A percentile compares a stretch with the other conserved stretches of the same genome.
Conservation (phyloP, 92 coral and sea anemone species). For the Epizoanthus ramosus region DNA sequence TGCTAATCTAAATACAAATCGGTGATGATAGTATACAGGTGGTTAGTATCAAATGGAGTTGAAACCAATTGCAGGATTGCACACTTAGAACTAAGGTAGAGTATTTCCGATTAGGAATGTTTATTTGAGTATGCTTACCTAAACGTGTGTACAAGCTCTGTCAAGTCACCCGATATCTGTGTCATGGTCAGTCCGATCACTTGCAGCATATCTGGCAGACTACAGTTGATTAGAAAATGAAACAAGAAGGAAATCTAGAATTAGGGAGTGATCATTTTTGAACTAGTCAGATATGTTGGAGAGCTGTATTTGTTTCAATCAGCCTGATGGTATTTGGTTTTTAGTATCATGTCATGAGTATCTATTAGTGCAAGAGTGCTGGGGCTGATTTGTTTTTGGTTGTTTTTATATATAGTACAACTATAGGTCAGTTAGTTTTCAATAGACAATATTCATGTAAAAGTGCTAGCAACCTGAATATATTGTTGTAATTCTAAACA, state of each 20-base stretch:
- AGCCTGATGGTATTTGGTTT: too few species aligned
- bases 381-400: too few species aligned
- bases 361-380: too few species aligned
- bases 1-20: too few species aligned
- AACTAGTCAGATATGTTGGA: not conserved
- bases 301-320: not conserved
- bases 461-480: not conserved
- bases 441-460: not conserved
- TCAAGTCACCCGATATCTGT: constrained; percentile 68
- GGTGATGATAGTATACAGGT: too few species aligned
- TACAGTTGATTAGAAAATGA: constrained; percentile 18
- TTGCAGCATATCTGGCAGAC: constrained; percentile 67
- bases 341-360: too few species aligned
- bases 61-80: too few species aligned
- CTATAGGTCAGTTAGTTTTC: too few species aligned
- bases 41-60: too few species aligned
- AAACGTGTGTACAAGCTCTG: constrained; percentile 77
- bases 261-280: not conserved
- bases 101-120: not conserved
- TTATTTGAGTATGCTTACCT: constrained; percentile 54
- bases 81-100: too few species aligned
- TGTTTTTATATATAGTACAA: too few species aligned
- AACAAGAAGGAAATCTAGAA: not conserved
- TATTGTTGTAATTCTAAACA: too few species aligned
- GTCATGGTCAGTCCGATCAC: constrained; percentile 61